phyloP scores from a whole-genome alignment of 2,797 vertebrate genomes.

The Urocyon cinereoargenteus region DNA sequence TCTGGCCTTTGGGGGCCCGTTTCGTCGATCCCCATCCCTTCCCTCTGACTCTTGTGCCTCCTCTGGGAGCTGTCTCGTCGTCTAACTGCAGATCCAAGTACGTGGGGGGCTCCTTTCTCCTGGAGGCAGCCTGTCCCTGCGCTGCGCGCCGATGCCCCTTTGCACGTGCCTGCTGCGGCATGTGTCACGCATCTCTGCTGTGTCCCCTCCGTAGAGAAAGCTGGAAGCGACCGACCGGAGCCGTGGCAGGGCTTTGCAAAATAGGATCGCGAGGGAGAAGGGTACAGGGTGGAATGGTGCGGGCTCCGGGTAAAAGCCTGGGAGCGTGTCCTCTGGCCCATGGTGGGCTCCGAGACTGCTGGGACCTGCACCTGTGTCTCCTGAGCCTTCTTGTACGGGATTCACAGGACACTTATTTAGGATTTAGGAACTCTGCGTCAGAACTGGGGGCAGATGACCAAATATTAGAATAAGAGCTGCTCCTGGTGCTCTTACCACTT shows the following conservation, averaged over 20 bases:
- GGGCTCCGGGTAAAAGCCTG: accelerated
- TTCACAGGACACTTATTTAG: not conserved
- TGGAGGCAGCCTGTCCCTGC: accelerated
- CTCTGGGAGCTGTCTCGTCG: not conserved
- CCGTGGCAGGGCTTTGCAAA: accelerated
- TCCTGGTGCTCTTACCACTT: accelerated
- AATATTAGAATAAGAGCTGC: too few species aligned
- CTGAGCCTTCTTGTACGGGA: accelerated
- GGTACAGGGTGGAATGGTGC: accelerated
- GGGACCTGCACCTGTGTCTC: accelerated
- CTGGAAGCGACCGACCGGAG: accelerated
- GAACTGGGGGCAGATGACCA: not conserved
- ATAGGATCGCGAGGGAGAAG: accelerated
- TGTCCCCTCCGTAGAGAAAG: not conserved
- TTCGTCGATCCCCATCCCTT: accelerated
- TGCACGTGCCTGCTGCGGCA: accelerated
- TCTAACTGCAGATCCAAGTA: not conserved
- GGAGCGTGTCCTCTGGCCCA: accelerated
- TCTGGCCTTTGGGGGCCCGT: accelerated
- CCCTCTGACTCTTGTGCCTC: not conserved
- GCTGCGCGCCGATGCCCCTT: accelerated
- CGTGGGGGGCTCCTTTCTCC: not conserved
- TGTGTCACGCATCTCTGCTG: accelerated
- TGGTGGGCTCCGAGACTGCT: accelerated
- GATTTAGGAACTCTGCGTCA: not conserved